A percentile compares a stretch with the other conserved stretches of the same genome.
phyloP scores from a whole-genome alignment of 2,797 vertebrate species.

The Paratrypauchen microcephalus region DNA sequence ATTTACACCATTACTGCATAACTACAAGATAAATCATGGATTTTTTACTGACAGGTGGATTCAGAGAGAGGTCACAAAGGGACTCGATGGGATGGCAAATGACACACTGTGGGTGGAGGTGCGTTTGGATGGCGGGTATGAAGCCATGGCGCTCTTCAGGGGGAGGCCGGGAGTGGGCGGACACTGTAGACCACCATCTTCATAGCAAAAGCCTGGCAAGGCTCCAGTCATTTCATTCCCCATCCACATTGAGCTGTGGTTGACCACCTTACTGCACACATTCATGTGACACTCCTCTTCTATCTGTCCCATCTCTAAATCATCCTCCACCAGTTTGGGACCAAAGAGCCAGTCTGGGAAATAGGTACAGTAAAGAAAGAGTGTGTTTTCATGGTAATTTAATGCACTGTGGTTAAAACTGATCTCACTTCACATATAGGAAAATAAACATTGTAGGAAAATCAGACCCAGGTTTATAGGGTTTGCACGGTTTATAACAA shows the following conservation, averaged over 20 bases:
- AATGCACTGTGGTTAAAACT: constrained; percentile 3
- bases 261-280: constrained; percentile 26
- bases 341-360: constrained; percentile 71
- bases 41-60: constrained; percentile 10
- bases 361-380: background rate
- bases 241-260: constrained; percentile 34
- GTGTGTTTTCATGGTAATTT: background rate
- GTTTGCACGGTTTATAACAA: constrained; percentile 17
- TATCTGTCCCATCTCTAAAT: constrained; percentile 43
- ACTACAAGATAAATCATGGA: constrained; percentile 14
- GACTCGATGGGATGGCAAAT: constrained; percentile 47
- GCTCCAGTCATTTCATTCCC: constrained; percentile 39
- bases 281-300: constrained; percentile 43
- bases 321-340: constrained; percentile 60
- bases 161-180: constrained; percentile 32
- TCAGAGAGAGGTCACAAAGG: constrained; percentile 61
- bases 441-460: constrained; percentile 11
- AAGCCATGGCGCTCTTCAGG: constrained; percentile 37
- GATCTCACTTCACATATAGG: constrained; percentile 11
- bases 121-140: constrained; percentile 40
- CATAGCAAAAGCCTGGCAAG: constrained; percentile 49
- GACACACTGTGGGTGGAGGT: constrained; percentile 54
- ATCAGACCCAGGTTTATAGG: constrained; percentile 23
- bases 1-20: constrained; percentile 31
- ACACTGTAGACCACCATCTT: background rate